phyloP scores from a whole-genome alignment of 1,140 invertebrate species.

The Hydropsyche tenuis region DNA sequence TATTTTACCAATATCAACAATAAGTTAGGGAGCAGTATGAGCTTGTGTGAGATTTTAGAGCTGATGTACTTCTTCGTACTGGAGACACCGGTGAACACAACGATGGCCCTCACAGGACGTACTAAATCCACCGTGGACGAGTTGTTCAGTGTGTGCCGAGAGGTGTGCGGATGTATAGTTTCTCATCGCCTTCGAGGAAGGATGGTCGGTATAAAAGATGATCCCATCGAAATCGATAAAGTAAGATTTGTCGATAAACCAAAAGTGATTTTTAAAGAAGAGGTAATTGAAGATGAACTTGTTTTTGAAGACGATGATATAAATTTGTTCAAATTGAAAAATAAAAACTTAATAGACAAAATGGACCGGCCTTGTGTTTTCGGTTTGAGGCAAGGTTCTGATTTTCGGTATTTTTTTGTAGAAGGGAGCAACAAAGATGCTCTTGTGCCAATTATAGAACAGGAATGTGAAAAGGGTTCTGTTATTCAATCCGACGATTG shows the following conservation, averaged over 20 bases:
- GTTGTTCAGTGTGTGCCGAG: slow-evolving; percentile 18
- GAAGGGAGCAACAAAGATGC: background rate
- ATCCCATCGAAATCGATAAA: slow-evolving; percentile 13
- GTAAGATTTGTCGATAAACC: background rate
- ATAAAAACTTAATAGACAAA: background rate
- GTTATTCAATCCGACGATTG: background rate
- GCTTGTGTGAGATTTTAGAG: slow-evolving; percentile 18
- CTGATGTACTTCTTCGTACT: slow-evolving; percentile 7
- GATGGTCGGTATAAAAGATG: background rate
- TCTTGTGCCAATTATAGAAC: background rate
- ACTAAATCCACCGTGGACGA: background rate
- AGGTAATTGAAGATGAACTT: too few species aligned
- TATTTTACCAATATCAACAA: slow-evolving; percentile 18
- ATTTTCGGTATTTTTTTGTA: background rate
- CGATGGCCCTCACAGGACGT: background rate
- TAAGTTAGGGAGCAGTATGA: background rate
- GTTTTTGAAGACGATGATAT: too few species aligned
- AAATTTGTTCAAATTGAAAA: too few species aligned
- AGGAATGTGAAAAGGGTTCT: background rate
- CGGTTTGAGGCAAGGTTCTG: background rate
- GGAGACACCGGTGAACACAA: slow-evolving; percentile 4
- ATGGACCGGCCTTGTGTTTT: background rate
- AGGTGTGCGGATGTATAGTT: slow-evolving; percentile 2
- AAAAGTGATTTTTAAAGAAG: too few species aligned
- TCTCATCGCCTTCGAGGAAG: background rate